Base-by-base conservation (phyloP, 2,113 vertebrate genomes). In the Drymodes brunneopygia region DNA sequence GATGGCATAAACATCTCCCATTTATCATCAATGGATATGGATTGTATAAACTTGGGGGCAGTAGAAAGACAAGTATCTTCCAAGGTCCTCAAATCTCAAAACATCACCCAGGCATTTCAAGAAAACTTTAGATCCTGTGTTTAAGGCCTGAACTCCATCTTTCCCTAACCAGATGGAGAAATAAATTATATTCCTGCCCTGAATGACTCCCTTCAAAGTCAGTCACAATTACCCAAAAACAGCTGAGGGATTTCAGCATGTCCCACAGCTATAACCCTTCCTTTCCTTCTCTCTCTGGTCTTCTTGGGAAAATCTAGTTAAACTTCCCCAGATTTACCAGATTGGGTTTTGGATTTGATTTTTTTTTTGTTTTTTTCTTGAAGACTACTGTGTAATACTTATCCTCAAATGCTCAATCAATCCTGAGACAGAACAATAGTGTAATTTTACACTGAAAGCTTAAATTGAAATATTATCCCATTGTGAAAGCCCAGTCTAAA, bases 371-470 rank as follows among this genome's bases (percentile, higher is more conserved):
- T 9, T 29, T 50, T 65, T 65, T 78, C 66, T 56, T 80, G 2
- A 35, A 70, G 13, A 6, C 42, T 73, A 73, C 47, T 47, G 27
- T 10, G 31, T 54, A 73, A 64, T 58, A 51, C 40, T 88, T 71
- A 64, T 58, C 31, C 69, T 74, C 70, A 90, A 84, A 81, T 60
- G 81, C 16, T 85, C 62, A 64, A 69, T 93, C 17, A 85, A 21
- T 87, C 57, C 36, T 82, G 57, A 91, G 86, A 74, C 28, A 84
- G 47, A 91, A 93, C 70, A 94, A 87, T 69, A 61, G 23, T 29
- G 11, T 45, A 93, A 96, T 95, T 92, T 92, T 79, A 74, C 31
- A 71, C 9, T 94, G 92, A 94, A 94, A 94, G 31, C 65, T 83
- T 87, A 81, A 87, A 95, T 22, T 93, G 57, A 92, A 93, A 90